These are phyloP conservation scores for Tenodera sinensis DNA, from an alignment of 2,888 invertebrate genomes.

Conservation along the genomic window DNA sequence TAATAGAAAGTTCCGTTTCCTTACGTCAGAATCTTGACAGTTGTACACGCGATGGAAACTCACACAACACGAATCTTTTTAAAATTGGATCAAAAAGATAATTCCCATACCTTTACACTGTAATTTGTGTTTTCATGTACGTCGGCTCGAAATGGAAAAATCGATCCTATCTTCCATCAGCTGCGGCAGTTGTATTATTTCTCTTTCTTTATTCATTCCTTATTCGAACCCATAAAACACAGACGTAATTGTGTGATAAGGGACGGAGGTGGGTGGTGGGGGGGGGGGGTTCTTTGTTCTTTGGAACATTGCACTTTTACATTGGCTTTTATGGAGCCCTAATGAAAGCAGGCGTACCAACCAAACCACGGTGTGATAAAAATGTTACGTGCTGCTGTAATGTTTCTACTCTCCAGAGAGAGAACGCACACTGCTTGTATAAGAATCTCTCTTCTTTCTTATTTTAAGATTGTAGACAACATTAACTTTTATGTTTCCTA, in stretches of 20 bases:
- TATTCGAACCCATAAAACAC: background rate
- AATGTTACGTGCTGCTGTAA: too few species aligned
- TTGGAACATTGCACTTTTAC: background rate
- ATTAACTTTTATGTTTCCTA: too few species aligned
- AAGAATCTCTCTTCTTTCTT: too few species aligned
- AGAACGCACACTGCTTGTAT: too few species aligned
- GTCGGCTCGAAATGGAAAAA: background rate
- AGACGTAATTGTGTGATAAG: background rate
- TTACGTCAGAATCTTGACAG: background rate
- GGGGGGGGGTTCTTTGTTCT: background rate
- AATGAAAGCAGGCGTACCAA: background rate
- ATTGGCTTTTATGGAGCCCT: background rate
- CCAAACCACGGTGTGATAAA: background rate
- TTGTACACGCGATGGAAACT: background rate
- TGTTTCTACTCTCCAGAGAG: too few species aligned
- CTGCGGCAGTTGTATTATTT: background rate
- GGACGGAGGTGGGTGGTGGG: background rate
- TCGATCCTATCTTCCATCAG: background rate
- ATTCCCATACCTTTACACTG: background rate
- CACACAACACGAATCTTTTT: background rate
- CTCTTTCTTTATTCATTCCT: background rate
- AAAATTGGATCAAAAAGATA: background rate
- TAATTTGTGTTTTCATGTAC: background rate
- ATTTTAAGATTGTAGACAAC: too few species aligned
- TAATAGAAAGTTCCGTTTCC: background rate